Evolutionary conservation across 1,140 invertebrate genomes (phyloP), one percentile per base, ranked within the genome.

Genomic region (Bombyx mandarina): DNA sequence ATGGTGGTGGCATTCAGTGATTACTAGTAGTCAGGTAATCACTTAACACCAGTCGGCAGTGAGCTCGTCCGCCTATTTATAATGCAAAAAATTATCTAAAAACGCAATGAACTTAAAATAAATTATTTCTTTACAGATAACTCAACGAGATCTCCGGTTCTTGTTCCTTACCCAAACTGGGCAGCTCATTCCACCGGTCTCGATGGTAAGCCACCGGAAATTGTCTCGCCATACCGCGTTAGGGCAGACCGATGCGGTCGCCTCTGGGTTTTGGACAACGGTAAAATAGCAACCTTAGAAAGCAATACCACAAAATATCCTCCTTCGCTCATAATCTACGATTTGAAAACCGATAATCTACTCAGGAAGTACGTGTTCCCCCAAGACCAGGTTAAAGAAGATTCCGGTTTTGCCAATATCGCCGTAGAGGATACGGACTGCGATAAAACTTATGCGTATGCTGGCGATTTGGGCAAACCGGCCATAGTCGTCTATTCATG

Each of bases 251-350:
- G 88, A 12, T 95, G 94, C 71, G 91, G 90, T 35, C 89, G 93
- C 3, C 89, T 95, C 1, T 95, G 94, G 94, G 91, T 94, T 0
- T 70, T 95, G 45, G 94, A 95, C 65, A 93, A 92, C 0, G 93
- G 94, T 0, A 87, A 93, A 35, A 87, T 90, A 0, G 90, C 92
- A 22, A 90, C 92, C 43, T 66, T 93, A 5, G 92, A 91, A 42
- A 83, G 83, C 8, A 77, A 74, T 54, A 66, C 63, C 7, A 77
- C 69, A 0, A 88, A 87, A 59, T 88, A 89, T 4, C 79, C 89
- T 10, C 90, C 93, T 0, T 89, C 91, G 12, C 71, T 95, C n/a
- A 76, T 94, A 7, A 82, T 95, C 43, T 95, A 94, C 73, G 92
- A 95, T 73, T 73, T 95, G 18, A 91, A 89, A 9, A 94, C 90